Evolutionary conservation across 2,797 vertebrate genomes (phyloP).

Genomic region (Lates japonicus): DNA sequence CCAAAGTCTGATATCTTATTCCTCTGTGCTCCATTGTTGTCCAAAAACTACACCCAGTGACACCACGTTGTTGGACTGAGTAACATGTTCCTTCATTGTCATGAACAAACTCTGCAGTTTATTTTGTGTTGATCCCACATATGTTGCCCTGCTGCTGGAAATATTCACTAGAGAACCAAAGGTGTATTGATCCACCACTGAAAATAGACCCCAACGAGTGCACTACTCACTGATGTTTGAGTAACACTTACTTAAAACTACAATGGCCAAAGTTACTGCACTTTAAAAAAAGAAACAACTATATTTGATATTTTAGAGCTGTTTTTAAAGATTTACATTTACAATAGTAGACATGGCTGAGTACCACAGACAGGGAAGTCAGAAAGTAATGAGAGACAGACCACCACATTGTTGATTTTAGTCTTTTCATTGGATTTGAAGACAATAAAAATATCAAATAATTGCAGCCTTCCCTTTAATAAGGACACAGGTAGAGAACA

Average conservation of each 20-base stretch:
- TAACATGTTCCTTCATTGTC: not conserved
- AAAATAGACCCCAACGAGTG: constrained; percentile 4
- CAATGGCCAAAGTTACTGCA: not conserved
- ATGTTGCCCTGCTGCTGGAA: not conserved
- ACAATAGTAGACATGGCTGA: not conserved
- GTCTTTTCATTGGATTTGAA: too few relatives aligned
- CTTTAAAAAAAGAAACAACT: not conserved
- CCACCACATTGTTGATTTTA: too few relatives aligned
- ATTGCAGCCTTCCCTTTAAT: not conserved
- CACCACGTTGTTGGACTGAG: not conserved
- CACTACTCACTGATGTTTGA: not conserved
- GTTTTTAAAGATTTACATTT: not conserved
- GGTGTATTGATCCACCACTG: not conserved
- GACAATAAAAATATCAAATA: not conserved
- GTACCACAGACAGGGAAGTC: not conserved
- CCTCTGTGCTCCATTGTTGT: not conserved
- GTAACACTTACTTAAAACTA: not conserved
- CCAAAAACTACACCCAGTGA: constrained; percentile 8
- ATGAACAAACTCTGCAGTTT: not conserved
- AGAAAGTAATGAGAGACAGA: not conserved
- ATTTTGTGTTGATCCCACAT: not conserved
- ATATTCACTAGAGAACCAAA: not conserved
- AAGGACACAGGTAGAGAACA: not conserved
- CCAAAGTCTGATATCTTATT: not conserved
- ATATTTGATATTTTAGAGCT: not conserved